phyloP scores from a whole-genome alignment of 2,888 invertebrate genomes.

The Beris morrisii region DNA sequence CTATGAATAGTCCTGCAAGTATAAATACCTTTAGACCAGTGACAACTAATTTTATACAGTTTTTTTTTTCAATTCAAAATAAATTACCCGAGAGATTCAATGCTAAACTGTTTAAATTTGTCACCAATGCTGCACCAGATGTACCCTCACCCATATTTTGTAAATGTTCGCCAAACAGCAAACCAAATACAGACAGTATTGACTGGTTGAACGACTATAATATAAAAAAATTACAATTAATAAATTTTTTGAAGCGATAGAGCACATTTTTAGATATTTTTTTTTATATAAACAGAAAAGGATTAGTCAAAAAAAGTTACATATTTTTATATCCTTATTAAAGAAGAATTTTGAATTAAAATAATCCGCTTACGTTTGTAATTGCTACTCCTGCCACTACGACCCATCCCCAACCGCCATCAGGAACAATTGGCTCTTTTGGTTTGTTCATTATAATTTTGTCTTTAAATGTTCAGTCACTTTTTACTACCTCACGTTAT shows the following conservation, averaged over 20 bases:
- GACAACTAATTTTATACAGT: background rate
- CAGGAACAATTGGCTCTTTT: slow-evolving; percentile 54
- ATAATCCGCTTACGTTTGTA: slow-evolving; percentile 63
- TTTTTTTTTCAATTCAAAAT: slow-evolving; percentile 9
- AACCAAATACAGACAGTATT: slow-evolving; percentile 69
- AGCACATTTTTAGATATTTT: no score
- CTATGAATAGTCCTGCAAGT: slow-evolving; percentile 66
- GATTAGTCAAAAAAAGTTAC: background rate
- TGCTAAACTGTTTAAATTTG: slow-evolving; percentile 68
- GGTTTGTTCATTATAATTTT: background rate
- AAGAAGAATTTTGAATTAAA: background rate
- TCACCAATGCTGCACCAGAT: slow-evolving; percentile 67
- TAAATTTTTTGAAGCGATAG: no score
- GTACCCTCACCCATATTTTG: slow-evolving; percentile 66
- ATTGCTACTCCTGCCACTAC: slow-evolving; percentile 67
- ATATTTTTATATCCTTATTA: background rate
- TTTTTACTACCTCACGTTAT: background rate
- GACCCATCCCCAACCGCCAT: slow-evolving; percentile 78
- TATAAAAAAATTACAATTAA: background rate
- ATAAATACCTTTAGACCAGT: background rate
- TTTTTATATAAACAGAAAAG: no score
- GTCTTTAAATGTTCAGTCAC: background rate
- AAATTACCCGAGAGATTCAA: slow-evolving; percentile 61
- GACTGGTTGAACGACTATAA: slow-evolving; percentile 70
- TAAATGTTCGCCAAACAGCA: slow-evolving; percentile 68